Conservation (phyloP, 2,797 vertebrate genomes). For the Propithecus deckenii region DNA sequence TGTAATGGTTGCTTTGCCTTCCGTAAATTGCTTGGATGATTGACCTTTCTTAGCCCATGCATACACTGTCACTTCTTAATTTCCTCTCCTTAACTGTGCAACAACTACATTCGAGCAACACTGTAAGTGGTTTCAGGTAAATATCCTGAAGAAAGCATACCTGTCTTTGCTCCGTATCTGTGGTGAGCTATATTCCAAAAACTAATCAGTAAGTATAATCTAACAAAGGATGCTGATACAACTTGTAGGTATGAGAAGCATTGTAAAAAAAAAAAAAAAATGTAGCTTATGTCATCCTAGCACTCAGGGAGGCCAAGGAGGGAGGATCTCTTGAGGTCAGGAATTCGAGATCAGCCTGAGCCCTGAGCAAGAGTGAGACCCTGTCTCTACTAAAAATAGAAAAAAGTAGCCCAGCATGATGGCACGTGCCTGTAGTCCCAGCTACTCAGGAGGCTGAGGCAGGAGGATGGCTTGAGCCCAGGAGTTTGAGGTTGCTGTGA, state of each 20-base stretch:
- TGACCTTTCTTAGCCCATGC: neutral
- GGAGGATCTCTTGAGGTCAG: no score
- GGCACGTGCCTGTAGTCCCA: no score
- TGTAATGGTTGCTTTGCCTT: constrained; percentile 26
- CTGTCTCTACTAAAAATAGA: no score
- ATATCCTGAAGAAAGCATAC: neutral
- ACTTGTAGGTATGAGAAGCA: neutral
- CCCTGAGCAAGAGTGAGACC: no score
- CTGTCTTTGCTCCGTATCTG: neutral
- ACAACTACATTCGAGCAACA: neutral
- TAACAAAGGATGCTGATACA: neutral
- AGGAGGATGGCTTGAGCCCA: no score
- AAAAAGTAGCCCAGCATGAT: no score
- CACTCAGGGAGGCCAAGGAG: no score
- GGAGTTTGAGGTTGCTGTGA: no score
- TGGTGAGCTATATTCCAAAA: neutral
- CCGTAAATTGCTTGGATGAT: constrained; percentile 33
- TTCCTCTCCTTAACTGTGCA: neutral
- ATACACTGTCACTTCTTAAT: neutral
- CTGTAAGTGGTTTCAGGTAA: neutral
- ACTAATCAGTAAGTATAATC: neutral
- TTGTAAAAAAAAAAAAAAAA: neutral
- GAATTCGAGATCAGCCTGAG: no score
- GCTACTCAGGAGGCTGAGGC: no score
- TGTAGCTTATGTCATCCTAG: no score